Percentiles rank a stretch among this genome's conserved stretches.
These are phyloP conservation scores for Geopemphigus sp. DNA, from an alignment of 1,140 invertebrate species.

Conservation along the genomic window DNA sequence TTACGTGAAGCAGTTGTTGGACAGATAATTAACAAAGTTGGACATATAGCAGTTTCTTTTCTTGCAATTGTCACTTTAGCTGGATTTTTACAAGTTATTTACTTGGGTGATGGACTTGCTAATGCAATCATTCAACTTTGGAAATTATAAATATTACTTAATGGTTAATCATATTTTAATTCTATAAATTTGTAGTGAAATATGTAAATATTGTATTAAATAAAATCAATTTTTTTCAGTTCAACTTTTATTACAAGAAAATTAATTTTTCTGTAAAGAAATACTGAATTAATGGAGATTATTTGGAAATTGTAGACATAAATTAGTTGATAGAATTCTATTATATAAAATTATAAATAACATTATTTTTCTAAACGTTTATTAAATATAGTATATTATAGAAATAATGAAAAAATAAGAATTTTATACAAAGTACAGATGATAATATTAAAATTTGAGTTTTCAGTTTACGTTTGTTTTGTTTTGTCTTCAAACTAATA, in stretches of 20 bases:
- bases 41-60: conserved; percentile 3
- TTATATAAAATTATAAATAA: too few species aligned
- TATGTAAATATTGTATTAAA: conserved; percentile 21
- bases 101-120: conserved; percentile 28
- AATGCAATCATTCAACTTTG: conserved; percentile 31
- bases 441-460: too few species aligned
- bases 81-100: conserved; percentile 41
- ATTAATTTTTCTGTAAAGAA: too few species aligned
- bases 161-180: not conserved
- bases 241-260: not conserved
- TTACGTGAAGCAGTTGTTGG: conserved; percentile 40
- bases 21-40: conserved; percentile 26
- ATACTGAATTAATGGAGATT: too few species aligned
- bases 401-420: too few species aligned
- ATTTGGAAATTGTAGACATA: too few species aligned
- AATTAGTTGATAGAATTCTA: too few species aligned
- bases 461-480: too few species aligned
- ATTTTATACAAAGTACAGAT: too few species aligned
- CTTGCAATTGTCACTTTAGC: conserved; percentile 14
- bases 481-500: too few species aligned
- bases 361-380: too few species aligned
- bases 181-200: not conserved
- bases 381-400: too few species aligned
- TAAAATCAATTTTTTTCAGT: conserved; percentile 8
- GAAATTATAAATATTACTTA: conserved; percentile 40